Evolutionary conservation across 1,140 invertebrate species (phyloP), one percentile per base, ranked within the genome.

Genomic region (Leptestheria dahalacensis): DNA sequence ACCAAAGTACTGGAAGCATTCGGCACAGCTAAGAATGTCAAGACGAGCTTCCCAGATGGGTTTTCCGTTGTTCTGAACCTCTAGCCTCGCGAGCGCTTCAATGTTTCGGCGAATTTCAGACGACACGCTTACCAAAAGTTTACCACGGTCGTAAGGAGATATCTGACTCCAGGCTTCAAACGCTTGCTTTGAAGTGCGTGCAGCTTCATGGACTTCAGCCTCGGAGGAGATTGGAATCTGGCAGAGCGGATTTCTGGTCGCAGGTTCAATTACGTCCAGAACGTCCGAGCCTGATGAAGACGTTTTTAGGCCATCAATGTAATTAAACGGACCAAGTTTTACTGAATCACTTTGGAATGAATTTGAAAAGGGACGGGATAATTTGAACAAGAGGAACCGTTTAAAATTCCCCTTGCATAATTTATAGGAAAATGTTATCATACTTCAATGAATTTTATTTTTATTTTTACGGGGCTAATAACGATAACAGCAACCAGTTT

Each of bases 21-120:
- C 51, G 46, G 74, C 77, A 56, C 78, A 74, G 33, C 84, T 73
- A 4, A 77, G 69, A 29, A 93, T 74, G 70, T 92, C 87, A 23
- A 75, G 76, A 20, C 77, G 66, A 1, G 89, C 74, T 62, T 79
- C 77, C 0, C 67, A 70, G 61, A 78, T 83, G 1, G 89, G 80
- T 73, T 96, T 96, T 33, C 93, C 93, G 77, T 89, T 92, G 71
- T 97, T 87, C 41, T 90, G 67, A 1, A 83, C 82, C 73, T 96
- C 91, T 47, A 89, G 67, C 63, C 76, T 79, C 1, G 86, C 83
- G 25, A 95, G 68, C 58, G 85, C 78, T 0, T 78, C 70, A 9
- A 72, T 68, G 67, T 95, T 84, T 47, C 85, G 74, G 60, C 84
- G 78, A 52, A 94, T 78, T 9, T 92, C 71, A 63, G 83, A 82